Conservation (phyloP, 2,888 invertebrate genomes). For the Acanthosoma haemorrhoidale region DNA sequence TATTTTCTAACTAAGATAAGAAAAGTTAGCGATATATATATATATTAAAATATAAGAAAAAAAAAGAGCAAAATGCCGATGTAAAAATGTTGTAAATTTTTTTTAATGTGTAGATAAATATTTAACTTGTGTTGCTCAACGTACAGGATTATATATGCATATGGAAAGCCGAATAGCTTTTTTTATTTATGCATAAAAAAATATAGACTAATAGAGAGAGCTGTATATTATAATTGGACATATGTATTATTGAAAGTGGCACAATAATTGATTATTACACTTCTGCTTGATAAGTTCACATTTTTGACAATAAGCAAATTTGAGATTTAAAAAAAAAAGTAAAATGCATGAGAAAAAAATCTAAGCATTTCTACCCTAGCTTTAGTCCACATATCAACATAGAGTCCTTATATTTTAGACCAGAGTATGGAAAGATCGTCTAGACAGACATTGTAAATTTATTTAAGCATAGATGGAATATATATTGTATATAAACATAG, state of each 20-base stretch:
- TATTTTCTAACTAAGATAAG: neutral
- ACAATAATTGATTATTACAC: conserved; percentile 7
- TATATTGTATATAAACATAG: conserved; percentile 21
- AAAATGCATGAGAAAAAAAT: conserved; percentile 11
- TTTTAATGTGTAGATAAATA: neutral
- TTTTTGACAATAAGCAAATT: conserved; percentile 1
- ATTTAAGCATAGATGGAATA: conserved; percentile 5
- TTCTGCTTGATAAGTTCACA: conserved; percentile 8
- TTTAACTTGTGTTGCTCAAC: conserved; percentile 8
- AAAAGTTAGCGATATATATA: neutral
- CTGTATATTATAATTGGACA: neutral
- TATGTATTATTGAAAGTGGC: neutral
- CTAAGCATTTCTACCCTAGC: conserved; percentile 17
- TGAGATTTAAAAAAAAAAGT: conserved; percentile 7
- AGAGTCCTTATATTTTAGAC: conserved; percentile 17
- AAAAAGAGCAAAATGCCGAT: neutral
- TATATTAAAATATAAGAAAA: neutral
- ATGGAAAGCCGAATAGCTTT: conserved; percentile 2
- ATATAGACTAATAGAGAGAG: neutral
- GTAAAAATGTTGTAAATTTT: conserved; percentile 7
- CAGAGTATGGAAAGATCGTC: neutral
- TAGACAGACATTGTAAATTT: conserved; percentile 19
- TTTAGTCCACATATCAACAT: conserved; percentile 26
- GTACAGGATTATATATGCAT: neutral
- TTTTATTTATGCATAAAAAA: neutral